A percentile compares a stretch with the other conserved stretches of the same genome.
phyloP scores from a whole-genome alignment of 2,113 vertebrate genomes.

The Paedocypris sp. region DNA sequence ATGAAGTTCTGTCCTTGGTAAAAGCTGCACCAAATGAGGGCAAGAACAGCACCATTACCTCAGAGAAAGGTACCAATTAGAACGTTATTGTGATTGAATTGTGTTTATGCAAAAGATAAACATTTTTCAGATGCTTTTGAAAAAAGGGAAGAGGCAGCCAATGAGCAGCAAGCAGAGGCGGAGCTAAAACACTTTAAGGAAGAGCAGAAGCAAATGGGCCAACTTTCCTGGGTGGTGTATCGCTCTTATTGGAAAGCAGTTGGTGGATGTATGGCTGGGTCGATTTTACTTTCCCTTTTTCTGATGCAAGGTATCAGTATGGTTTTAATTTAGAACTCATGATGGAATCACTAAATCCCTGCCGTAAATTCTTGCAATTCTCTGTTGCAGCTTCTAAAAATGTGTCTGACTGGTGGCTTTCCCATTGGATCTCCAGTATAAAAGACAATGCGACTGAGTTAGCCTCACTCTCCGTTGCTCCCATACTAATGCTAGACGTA shows the following conservation, averaged over 20 bases:
- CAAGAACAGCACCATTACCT: conserved; percentile 32
- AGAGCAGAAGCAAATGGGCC: conserved; percentile 81
- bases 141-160: conserved; percentile 30
- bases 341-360: background rate
- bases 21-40: conserved; percentile 57
- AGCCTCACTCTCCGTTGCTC: conserved; percentile 31
- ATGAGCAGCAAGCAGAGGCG: conserved; percentile 27
- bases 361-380: background rate
- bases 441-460: conserved; percentile 43
- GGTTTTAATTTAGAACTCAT: background rate
- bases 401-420: conserved; percentile 90
- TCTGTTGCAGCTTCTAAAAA: conserved; percentile 75
- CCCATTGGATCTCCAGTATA: conserved; percentile 84
- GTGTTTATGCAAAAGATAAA: background rate
- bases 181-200: conserved; percentile 41
- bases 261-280: conserved; percentile 61
- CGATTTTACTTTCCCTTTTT: conserved; percentile 69
- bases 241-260: conserved; percentile 76
- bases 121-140: conserved; percentile 25
- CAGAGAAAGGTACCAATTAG: conserved; percentile 57
- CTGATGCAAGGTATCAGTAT: conserved; percentile 85
- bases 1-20: conserved; percentile 75
- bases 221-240: conserved; percentile 79
- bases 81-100: background rate
- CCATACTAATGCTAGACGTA: conserved; percentile 56